Conservation (phyloP, 2,113 vertebrate species). For the Elephas maximus region DNA sequence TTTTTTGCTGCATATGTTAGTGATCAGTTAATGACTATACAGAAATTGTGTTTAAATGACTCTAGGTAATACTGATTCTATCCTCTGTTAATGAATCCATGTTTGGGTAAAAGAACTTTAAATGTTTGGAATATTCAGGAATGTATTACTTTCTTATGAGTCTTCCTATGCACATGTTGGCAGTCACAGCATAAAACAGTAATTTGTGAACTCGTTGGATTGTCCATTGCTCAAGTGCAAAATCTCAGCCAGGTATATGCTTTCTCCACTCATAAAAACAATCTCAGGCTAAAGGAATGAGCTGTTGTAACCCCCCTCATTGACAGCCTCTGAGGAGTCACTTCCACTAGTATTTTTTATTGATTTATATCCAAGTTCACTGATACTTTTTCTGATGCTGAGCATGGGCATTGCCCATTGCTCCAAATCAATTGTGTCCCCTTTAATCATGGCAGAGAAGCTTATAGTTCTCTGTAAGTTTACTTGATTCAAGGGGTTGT, state of each 20-base stretch:
- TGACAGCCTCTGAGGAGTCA: background rate
- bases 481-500: fast-evolving
- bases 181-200: background rate
- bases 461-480: background rate
- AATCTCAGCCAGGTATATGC: no score
- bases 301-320: fast-evolving
- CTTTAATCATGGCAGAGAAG: background rate
- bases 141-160: background rate
- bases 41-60: background rate
- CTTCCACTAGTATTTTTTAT: no score
- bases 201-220: background rate
- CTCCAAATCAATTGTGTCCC: background rate
- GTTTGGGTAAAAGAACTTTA: background rate
- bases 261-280: background rate
- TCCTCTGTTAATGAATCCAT: background rate
- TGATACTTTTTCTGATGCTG: background rate
- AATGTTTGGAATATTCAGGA: background rate
- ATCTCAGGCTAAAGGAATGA: background rate
- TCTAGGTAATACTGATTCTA: background rate
- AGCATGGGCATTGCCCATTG: background rate
- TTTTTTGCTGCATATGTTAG: background rate
- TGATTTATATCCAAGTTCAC: no score
- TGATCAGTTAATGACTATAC: background rate
- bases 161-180: background rate
- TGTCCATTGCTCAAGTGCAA: background rate